These are phyloP conservation scores for Leptodactylus fuscus DNA, from an alignment of 2,113 vertebrate genomes.

Conservation along the genomic window DNA sequence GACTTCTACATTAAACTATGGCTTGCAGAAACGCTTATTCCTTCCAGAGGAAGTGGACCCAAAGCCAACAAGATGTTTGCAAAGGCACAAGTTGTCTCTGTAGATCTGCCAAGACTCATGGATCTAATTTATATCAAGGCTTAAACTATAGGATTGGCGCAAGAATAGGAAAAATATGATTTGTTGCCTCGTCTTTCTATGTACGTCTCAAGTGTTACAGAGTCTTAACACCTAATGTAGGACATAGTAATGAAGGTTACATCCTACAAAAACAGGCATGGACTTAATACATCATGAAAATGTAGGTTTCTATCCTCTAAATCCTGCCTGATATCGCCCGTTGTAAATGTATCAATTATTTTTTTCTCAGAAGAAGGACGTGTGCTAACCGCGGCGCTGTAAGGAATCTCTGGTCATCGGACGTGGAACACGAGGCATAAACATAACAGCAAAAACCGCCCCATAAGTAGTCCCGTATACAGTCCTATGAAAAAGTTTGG, in stretches of 20 bases:
- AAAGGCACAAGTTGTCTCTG: constrained; percentile 14
- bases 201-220: not conserved
- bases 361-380: not conserved
- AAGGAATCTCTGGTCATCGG: not conserved
- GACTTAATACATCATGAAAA: constrained; percentile 11
- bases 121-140: constrained; percentile 39
- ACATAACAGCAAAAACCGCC: too few relatives aligned
- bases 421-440: not conserved
- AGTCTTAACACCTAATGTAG: constrained; percentile 45
- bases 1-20: not conserved
- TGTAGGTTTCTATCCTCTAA: not conserved
- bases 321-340: not conserved
- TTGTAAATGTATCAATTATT: not conserved
- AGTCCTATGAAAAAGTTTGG: too few relatives aligned
- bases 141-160: constrained; percentile 16
- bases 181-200: constrained; percentile 18
- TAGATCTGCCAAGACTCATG: constrained; percentile 50
- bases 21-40: constrained; percentile 19
- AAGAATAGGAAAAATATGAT: constrained; percentile 27
- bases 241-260: not conserved
- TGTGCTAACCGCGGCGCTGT: not conserved
- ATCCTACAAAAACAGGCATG: constrained; percentile 15
- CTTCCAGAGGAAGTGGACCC: constrained; percentile 18
- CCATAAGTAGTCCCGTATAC: too few relatives aligned
- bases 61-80: constrained; percentile 29